These are phyloP conservation scores for Sthenelais limicola DNA, from an alignment of 2,888 invertebrate species.

Conservation along the genomic window DNA sequence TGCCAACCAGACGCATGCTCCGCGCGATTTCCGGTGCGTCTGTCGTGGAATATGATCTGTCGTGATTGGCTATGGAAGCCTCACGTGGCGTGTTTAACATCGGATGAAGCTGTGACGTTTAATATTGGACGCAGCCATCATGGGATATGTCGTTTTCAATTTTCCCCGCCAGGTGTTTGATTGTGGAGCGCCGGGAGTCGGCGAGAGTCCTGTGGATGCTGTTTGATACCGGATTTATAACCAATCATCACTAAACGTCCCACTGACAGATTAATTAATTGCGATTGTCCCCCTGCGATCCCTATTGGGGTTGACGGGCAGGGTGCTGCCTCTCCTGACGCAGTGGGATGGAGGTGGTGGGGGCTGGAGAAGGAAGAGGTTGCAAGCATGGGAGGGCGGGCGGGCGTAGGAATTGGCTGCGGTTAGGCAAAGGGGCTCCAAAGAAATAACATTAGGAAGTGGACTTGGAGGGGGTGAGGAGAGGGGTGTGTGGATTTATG, in stretches of 20 bases:
- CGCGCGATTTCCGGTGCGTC: conserved; percentile 23
- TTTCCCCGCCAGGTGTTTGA: background rate
- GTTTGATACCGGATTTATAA: conserved; percentile 39
- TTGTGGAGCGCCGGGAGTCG: background rate
- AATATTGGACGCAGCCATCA: conserved; percentile 11
- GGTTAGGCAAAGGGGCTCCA: background rate
- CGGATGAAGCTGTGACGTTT: background rate
- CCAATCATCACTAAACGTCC: conserved; percentile 13
- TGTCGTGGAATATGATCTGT: conserved; percentile 7
- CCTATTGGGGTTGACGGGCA: background rate
- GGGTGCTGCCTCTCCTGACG: no score
- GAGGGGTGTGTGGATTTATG: background rate
- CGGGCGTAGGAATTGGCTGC: background rate
- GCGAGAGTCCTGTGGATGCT: background rate
- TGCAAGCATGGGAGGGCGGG: background rate
- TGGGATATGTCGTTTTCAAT: conserved; percentile 22
- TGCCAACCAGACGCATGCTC: background rate
- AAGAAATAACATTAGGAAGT: background rate
- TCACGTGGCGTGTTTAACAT: background rate
- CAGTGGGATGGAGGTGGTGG: background rate
- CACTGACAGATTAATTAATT: conserved; percentile 25
- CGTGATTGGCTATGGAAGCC: conserved; percentile 1
- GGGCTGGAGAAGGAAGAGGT: background rate
- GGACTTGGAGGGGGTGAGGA: background rate
- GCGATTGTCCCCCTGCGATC: background rate